Base-by-base conservation (phyloP, 2,113 vertebrate genomes). In the Apeltes quadracus region DNA sequence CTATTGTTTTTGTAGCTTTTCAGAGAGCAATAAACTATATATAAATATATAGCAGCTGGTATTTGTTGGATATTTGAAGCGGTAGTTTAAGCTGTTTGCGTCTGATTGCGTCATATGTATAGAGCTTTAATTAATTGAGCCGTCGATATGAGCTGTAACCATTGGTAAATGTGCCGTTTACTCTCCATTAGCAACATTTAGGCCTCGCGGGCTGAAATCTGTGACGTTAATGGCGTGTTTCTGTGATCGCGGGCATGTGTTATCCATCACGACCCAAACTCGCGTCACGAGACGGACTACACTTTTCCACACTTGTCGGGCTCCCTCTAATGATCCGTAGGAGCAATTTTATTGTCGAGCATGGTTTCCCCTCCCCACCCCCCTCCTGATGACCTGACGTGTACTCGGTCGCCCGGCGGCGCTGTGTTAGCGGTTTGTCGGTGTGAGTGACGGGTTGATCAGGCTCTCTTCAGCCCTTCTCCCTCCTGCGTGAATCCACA, bases 261-360 rank as follows among this genome's bases (percentile, higher is more conserved):
- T 88, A 87, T 72, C 91, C 84, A 92, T 92, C 92, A 88, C 66
- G 58, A 74, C 54, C 54, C 81, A 67, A 79, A 84, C 75, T 69
- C 78, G 54, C 73, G 72, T 87, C 86, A 90, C 87, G 83, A 85
- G 83, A 88, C 84, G 81, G 73, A 89, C 61, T 68, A 78, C 85
- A 81, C 81, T 76, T 87, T 78, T 87, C 64, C 27, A n/a, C 77
- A 84, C 85, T 85, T 75, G 81, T 88, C 75, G 76, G 61, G 59
- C 87, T 82, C 70, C 72, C 36, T 81, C 74, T 84, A 89, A 87
- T 87, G 74, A 90, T 83, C 69, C 80, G 39, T 76, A 79, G 66
- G 69, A 82, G 76, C 80, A 81, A 88, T 91, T 89, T 86, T 23
- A 69, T 72, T 86, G 87, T 89, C 88, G 82, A 61, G 61, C 65